Percentiles rank a stretch among this genome's conserved stretches.
These are phyloP conservation scores for Drosophila tanythrix DNA, from an alignment of 2,888 invertebrate genomes.

Conservation along the genomic window DNA sequence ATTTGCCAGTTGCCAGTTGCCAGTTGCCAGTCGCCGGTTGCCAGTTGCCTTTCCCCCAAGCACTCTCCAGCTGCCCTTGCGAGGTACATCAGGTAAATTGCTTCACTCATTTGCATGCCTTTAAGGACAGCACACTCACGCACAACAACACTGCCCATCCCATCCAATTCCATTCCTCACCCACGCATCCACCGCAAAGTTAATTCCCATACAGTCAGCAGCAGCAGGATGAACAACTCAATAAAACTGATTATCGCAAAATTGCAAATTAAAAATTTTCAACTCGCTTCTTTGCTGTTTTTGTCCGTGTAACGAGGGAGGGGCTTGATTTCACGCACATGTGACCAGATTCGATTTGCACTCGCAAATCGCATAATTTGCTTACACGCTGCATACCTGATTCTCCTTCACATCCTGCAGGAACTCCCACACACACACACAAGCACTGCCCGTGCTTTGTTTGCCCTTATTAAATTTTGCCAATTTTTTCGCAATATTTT, in stretches of 20 bases:
- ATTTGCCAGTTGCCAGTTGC: constrained; percentile 51
- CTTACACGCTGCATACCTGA: constrained; percentile 25
- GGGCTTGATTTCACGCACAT: constrained; percentile 76
- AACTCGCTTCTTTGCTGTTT: constrained; percentile 26
- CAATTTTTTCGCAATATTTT: constrained; percentile 62
- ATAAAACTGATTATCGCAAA: constrained; percentile 78
- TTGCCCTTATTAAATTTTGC: constrained; percentile 78
- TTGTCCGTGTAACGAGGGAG: neutral
- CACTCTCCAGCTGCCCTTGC: neutral
- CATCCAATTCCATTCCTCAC: neutral
- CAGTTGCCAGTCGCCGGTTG: neutral
- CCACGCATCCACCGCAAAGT: neutral
- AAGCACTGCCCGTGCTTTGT: constrained; percentile 42
- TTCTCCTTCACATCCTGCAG: constrained; percentile 47
- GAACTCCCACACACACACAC: neutral
- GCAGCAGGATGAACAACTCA: constrained; percentile 49
- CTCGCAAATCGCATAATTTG: constrained; percentile 58
- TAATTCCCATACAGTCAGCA: constrained; percentile 11
- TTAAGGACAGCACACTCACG: constrained; percentile 29
- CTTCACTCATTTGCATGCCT: constrained; percentile 61
- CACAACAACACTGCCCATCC: neutral
- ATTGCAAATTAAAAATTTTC: constrained; percentile 68
- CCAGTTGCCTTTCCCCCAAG: neutral
- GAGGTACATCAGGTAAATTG: constrained; percentile 51
- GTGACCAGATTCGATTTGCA: constrained; percentile 77